Evolutionary conservation across 2,888 invertebrate genomes (phyloP).

Genomic region (Drymonia ruficornis): DNA sequence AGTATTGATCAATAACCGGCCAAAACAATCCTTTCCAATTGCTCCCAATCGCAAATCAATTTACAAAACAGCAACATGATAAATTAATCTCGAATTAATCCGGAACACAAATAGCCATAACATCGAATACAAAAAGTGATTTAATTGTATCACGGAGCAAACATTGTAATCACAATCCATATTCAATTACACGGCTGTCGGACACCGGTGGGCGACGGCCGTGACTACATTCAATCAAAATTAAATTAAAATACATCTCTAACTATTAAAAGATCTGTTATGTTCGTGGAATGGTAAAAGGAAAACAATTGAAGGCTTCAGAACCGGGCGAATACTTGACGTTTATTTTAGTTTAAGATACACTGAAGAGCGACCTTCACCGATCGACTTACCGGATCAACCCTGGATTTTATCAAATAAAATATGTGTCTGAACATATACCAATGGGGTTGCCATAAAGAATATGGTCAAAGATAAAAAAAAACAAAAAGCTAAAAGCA

Average conservation of each 20-base stretch:
- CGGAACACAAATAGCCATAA: not conserved
- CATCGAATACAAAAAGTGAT: not conserved
- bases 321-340: not conserved
- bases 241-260: not conserved
- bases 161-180: conserved; percentile 16
- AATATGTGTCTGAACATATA: too few species aligned
- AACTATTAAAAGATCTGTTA: not conserved
- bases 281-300: not conserved
- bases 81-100: not conserved
- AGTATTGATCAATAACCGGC: too few species aligned
- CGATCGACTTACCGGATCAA: too few species aligned
- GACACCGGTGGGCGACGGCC: conserved; percentile 1
- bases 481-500: too few species aligned
- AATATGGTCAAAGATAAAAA: too few species aligned
- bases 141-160: conserved; percentile 4
- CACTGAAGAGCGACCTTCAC: too few species aligned
- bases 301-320: not conserved
- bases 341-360: not conserved
- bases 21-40: not conserved
- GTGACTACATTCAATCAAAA: not conserved
- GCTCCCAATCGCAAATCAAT: not conserved
- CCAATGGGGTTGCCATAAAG: too few species aligned
- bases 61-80: not conserved
- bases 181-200: conserved; percentile 29
- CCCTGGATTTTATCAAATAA: too few species aligned